Conservation (phyloP, 2,797 vertebrate species). For the Tarsius wallacei region DNA sequence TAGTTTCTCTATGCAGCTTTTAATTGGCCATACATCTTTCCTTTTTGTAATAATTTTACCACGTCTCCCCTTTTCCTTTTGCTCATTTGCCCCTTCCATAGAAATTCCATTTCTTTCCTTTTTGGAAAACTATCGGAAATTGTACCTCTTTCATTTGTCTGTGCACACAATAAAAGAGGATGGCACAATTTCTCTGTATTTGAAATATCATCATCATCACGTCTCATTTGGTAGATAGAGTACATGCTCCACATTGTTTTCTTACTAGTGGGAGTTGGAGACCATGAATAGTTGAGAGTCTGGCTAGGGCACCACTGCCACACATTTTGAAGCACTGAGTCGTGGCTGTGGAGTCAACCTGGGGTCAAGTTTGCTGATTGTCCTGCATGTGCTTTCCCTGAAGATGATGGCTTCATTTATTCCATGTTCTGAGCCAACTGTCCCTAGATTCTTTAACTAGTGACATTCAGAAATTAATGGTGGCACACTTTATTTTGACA, state of each 20-base stretch:
- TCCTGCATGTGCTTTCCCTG: not conserved
- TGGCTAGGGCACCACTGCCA: not conserved
- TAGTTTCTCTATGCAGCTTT: not conserved
- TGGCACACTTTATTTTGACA: not conserved
- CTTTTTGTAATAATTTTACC: constrained; percentile 4
- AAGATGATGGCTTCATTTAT: not conserved
- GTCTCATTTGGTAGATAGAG: not conserved
- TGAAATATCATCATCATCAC: not conserved
- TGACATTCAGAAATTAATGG: not conserved
- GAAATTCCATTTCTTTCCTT: not conserved
- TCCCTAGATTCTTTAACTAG: not conserved
- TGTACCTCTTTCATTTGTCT: not conserved
- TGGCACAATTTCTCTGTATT: not conserved
- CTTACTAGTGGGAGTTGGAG: not conserved
- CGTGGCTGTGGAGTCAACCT: not conserved
- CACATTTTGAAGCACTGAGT: not conserved
- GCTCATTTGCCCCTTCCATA: not conserved
- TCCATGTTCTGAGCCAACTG: not conserved
- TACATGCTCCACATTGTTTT: not conserved
- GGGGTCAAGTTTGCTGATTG: not conserved
- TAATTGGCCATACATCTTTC: not conserved
- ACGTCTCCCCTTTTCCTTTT: not conserved
- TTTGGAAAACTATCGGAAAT: constrained; percentile 3
- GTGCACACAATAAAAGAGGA: not conserved
- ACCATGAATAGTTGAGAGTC: not conserved